phyloP scores from a whole-genome alignment of 1,140 invertebrate genomes.

The Linepithema humile region DNA sequence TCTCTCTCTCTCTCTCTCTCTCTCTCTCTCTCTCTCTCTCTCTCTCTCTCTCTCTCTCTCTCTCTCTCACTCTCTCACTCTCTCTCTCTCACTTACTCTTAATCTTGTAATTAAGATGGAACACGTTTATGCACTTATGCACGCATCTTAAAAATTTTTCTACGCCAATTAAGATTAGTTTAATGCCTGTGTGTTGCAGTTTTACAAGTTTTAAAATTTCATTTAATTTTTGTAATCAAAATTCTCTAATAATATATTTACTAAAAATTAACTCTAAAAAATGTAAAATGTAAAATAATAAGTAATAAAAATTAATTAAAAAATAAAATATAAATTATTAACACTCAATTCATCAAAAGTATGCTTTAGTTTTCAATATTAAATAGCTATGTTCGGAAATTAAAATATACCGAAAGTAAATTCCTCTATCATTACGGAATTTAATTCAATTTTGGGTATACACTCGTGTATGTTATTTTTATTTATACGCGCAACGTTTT shows the following conservation, averaged over 20 bases:
- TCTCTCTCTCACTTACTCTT: too few relatives aligned
- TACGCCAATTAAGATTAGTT: not conserved
- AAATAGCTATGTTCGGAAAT: not conserved
- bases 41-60: too few relatives aligned
- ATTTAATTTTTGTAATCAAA: not conserved
- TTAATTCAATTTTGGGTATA: not conserved
- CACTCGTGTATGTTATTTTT: not conserved
- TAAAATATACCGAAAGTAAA: not conserved
- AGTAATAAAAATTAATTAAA: not conserved
- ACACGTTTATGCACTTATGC: too few relatives aligned
- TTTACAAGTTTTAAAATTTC: conserved; percentile 1
- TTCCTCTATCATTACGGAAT: not conserved
- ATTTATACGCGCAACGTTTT: not conserved
- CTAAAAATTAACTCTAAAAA: too few relatives aligned
- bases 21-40: too few relatives aligned
- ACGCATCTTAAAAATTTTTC: too few relatives aligned
- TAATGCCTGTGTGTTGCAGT: not conserved
- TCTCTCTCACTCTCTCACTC: too few relatives aligned
- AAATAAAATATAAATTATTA: not conserved
- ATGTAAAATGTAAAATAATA: too few relatives aligned
- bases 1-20: too few relatives aligned
- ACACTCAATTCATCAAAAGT: not conserved
- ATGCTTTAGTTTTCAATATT: not conserved
- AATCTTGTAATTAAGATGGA: too few relatives aligned
- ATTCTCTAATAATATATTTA: not conserved